Conservation (phyloP, 2,888 invertebrate genomes). For the Melinaea menophilus region DNA sequence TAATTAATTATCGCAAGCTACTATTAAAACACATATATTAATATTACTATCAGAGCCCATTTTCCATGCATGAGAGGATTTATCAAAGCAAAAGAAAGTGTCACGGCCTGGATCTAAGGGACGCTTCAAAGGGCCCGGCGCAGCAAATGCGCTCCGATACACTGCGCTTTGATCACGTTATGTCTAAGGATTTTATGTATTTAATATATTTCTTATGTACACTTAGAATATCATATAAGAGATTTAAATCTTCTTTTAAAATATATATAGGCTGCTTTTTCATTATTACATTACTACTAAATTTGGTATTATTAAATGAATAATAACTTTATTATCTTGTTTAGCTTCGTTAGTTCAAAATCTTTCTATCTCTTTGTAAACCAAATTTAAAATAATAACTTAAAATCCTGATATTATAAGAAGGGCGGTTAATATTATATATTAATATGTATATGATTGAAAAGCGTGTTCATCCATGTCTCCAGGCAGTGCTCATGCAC, state of each 20-base stretch:
- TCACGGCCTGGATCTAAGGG: conserved; percentile 1
- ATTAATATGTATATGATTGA: neutral
- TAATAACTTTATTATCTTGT: no score
- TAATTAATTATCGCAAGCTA: no score
- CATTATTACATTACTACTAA: no score
- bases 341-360: no score
- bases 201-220: neutral
- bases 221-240: no score
- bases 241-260: no score
- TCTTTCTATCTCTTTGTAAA: no score
- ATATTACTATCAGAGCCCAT: neutral
- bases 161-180: conserved; percentile 2
- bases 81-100: conserved; percentile 1
- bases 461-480: neutral
- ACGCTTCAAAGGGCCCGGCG: neutral
- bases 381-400: no score
- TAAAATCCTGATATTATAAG: no score
- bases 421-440: no score
- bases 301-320: no score
- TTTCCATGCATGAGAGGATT: conserved; percentile 4
- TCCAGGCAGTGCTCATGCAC: neutral
- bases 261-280: no score
- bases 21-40: neutral
- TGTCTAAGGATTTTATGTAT: neutral
- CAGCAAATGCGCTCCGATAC: conserved; percentile 3